Conservation (phyloP, 2,113 vertebrate species). For the Anseranas semipalmata region DNA sequence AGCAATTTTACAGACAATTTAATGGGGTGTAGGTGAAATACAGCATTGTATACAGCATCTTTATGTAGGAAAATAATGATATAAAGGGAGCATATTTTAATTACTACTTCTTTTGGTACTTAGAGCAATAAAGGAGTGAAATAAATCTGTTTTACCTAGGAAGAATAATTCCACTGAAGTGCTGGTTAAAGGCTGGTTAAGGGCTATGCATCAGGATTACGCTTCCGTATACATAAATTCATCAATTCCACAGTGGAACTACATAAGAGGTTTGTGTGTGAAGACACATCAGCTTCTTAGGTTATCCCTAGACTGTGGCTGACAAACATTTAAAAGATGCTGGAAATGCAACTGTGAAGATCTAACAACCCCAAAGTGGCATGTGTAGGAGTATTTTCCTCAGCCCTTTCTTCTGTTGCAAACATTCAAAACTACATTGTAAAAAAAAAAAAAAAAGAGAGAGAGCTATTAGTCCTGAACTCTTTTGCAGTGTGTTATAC, state of each 20-base stretch:
- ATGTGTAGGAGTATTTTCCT: background rate
- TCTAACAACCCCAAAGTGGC: background rate
- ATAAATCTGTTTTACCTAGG: background rate
- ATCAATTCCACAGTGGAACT: background rate
- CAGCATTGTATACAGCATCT: background rate
- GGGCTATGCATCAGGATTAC: background rate
- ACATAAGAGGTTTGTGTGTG: background rate
- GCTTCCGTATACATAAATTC: background rate
- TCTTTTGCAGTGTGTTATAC: background rate
- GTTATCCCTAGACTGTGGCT: background rate
- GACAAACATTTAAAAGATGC: background rate
- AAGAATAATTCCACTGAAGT: background rate
- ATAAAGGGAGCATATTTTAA: background rate
- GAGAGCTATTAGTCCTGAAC: background rate
- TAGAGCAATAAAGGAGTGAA: background rate
- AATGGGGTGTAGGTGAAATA: background rate
- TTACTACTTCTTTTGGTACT: background rate
- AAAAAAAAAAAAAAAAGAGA: background rate
- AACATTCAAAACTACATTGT: background rate
- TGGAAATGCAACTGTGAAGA: background rate
- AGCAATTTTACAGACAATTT: background rate
- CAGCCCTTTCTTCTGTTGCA: background rate
- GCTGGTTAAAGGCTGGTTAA: background rate
- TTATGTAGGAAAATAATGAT: background rate
- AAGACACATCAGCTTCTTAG: background rate